phyloP scores from a whole-genome alignment of 2,888 invertebrate genomes.

The Rhagonycha lutea region DNA sequence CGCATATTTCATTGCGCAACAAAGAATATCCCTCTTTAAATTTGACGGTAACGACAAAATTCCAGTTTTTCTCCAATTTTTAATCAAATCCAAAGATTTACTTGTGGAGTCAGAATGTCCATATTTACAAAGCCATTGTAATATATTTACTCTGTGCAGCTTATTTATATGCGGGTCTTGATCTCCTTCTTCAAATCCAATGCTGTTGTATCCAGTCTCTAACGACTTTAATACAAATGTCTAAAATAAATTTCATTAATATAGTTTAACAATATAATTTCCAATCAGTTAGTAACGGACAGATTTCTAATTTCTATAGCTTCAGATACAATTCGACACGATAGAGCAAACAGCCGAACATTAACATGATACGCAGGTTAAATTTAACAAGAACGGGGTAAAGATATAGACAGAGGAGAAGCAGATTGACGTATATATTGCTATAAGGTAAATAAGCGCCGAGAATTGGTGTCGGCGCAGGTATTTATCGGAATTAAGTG shows the following conservation, averaged over 20 bases:
- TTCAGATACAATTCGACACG: too few relatives aligned
- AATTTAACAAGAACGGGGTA: too few relatives aligned
- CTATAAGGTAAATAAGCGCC: too few relatives aligned
- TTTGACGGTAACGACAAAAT: conserved; percentile 60
- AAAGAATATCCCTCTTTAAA: conserved; percentile 71
- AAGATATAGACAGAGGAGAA: too few relatives aligned
- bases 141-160: conserved; percentile 49
- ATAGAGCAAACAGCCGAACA: too few relatives aligned
- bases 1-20: conserved; percentile 70
- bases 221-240: conserved; percentile 12
- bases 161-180: conserved; percentile 21
- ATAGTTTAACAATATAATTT: not conserved
- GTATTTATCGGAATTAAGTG: too few relatives aligned
- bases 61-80: conserved; percentile 44
- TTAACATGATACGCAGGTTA: too few relatives aligned
- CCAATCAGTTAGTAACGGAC: too few relatives aligned
- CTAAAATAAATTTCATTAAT: conserved; percentile 5
- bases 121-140: conserved; percentile 43
- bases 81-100: conserved; percentile 54
- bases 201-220: conserved; percentile 3
- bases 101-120: conserved; percentile 52
- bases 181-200: conserved; percentile 50
- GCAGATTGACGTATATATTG: too few relatives aligned
- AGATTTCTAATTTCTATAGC: too few relatives aligned
- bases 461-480: too few relatives aligned